A percentile compares a stretch with the other conserved stretches of the same genome.
Conservation (phyloP, 1,140 invertebrate species). For the Gryon sp. region DNA sequence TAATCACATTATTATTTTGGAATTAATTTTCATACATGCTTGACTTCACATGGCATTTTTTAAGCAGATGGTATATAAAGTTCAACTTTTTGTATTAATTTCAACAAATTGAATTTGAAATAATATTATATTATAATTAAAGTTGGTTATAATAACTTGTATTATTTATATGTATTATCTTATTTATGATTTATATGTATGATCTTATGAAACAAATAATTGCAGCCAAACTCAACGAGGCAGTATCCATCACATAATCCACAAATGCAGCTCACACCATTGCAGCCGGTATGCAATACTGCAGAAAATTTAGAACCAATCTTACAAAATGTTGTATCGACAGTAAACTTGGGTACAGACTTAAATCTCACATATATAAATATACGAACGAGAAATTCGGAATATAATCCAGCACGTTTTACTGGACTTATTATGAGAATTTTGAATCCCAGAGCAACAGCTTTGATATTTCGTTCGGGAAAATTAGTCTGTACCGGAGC, state of each 20-base stretch:
- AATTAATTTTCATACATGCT: no score
- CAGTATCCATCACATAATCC: slow-evolving; percentile 65
- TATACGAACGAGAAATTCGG: slow-evolving; percentile 97
- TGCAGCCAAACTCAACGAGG: slow-evolving; percentile 72
- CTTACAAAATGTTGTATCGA: slow-evolving; percentile 93
- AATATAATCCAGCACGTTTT: slow-evolving; percentile 99
- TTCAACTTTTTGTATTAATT: no score
- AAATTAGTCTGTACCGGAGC: slow-evolving; percentile 99
- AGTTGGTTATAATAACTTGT: no score
- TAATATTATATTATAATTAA: no score
- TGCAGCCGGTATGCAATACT: slow-evolving; percentile 66
- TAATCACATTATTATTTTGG: no score
- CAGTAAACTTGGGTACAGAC: slow-evolving; percentile 93
- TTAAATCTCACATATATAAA: slow-evolving; percentile 95
- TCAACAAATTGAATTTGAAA: no score
- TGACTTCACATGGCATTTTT: no score
- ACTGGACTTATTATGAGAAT: slow-evolving; percentile 99
- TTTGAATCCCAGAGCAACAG: slow-evolving; percentile 96
- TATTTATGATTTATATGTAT: no score
- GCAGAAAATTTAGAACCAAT: slow-evolving; percentile 72
- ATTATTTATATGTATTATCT: no score
- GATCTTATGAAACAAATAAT: no score
- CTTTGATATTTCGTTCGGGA: slow-evolving; percentile 98
- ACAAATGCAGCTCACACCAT: slow-evolving; percentile 69
- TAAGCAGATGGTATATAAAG: no score